Evolutionary conservation across 2,113 vertebrate genomes (phyloP).

Genomic region (Variabilichromis moorii): DNA sequence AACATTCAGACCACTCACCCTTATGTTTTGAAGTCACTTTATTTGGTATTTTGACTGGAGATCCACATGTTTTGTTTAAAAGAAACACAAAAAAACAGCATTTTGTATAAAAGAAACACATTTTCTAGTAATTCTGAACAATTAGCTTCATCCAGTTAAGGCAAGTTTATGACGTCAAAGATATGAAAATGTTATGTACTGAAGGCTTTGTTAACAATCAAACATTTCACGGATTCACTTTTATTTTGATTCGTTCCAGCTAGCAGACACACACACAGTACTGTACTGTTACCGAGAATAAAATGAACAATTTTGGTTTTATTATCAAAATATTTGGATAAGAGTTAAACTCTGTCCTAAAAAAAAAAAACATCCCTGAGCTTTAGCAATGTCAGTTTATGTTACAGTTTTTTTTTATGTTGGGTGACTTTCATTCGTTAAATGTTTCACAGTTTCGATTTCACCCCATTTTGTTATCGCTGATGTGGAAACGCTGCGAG

Average conservation of each 20-base stretch:
- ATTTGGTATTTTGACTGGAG: background rate
- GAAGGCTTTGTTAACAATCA: rapidly evolving
- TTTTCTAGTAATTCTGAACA: background rate
- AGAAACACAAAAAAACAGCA: rapidly evolving
- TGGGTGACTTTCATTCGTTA: rapidly evolving
- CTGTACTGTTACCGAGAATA: background rate
- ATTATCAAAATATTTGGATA: rapidly evolving
- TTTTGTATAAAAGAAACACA: background rate
- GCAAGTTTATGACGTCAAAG: rapidly evolving
- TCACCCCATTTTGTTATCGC: rapidly evolving
- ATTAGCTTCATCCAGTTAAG: background rate
- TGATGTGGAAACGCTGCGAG: rapidly evolving
- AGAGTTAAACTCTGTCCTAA: background rate
- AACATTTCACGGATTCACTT: background rate
- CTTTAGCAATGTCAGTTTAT: background rate
- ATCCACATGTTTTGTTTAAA: background rate
- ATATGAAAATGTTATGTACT: background rate
- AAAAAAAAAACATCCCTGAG: rapidly evolving
- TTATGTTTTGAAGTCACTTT: background rate
- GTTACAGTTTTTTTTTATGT: background rate
- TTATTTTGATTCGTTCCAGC: rapidly evolving
- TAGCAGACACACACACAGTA: background rate
- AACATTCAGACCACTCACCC: background rate
- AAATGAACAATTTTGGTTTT: rapidly evolving
- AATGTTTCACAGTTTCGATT: rapidly evolving